Conservation (phyloP, 2,113 vertebrate genomes). For the Oreochromis aureus region DNA sequence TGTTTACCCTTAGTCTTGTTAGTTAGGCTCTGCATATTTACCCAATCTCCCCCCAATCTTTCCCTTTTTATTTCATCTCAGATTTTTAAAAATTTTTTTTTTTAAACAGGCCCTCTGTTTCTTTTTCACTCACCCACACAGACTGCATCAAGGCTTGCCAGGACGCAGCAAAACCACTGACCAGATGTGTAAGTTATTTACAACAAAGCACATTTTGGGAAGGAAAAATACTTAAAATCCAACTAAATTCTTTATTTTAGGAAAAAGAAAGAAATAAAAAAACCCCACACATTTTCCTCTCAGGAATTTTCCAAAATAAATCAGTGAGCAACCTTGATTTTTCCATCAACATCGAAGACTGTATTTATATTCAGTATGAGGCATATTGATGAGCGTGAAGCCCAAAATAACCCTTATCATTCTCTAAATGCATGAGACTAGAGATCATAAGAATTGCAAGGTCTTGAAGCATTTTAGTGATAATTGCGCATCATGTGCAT, state of each 20-base stretch:
- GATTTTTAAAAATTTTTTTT: neutral
- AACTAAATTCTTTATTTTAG: slow-evolving; percentile 19
- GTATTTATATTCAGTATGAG: neutral
- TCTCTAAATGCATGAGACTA: neutral
- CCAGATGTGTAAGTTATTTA: slow-evolving; percentile 48
- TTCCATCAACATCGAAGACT: slow-evolving; percentile 6
- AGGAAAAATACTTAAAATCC: slow-evolving; percentile 13
- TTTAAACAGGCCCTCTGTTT: neutral
- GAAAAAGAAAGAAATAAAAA: neutral
- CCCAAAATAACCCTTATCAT: neutral
- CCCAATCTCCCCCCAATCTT: neutral
- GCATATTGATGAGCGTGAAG: neutral
- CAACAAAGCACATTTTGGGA: slow-evolving; percentile 20
- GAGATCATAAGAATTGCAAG: neutral
- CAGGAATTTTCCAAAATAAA: slow-evolving; percentile 44
- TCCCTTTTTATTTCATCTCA: slow-evolving; percentile 6
- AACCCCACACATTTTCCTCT: neutral
- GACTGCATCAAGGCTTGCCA: slow-evolving; percentile 5
- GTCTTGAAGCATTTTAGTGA: neutral
- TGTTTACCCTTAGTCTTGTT: slow-evolving; percentile 33
- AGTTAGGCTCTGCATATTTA: slow-evolving; percentile 41
- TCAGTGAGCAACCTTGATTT: neutral
- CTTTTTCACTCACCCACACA: slow-evolving; percentile 3
- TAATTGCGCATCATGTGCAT: neutral
- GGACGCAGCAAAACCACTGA: slow-evolving; percentile 27